Base-by-base conservation (phyloP, 1,140 invertebrate genomes). In the Paralvinella palmiformis region DNA sequence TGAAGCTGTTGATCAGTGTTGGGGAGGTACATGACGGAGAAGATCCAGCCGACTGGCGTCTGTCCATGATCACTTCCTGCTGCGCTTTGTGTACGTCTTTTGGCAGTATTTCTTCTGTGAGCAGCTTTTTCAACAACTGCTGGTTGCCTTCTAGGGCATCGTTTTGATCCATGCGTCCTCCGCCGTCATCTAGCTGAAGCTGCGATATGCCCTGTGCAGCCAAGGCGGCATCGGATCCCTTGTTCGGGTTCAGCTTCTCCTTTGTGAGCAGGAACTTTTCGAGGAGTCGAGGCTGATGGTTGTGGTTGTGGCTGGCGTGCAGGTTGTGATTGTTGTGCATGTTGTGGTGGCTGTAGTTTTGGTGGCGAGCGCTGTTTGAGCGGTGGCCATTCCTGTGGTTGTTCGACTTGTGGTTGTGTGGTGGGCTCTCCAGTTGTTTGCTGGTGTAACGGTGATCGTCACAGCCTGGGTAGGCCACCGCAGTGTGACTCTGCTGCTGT, bases 181-280 rank as follows among this genome's bases (percentile, higher is more conserved):
- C 33, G 55, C 29, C 2, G 24, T 24, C 50, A 10, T 57, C 55
- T 32, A 57, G 5, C 27, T 57, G 55, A 13, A 13, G 37, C 37
- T 41, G 37, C 17, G 27, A 36, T 20, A 57, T 57, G 20, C 55
- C 55, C 55, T 57, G 27, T 20, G 27, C 55, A 4, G 55, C 55
- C 3, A 57, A 27, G 4, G 35, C 55, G 1, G 27, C 35, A 6
- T 57, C 55, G n/a, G 27, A 32, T 27, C 55, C 55, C 29, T 57
- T 36, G 33, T 57, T 57, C n/a, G 55, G 55, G 55, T 57, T 57
- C 55, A 57, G 27, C 27, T 24, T 27, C 55, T 57, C 33, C 29
- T 31, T 57, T 10, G 27, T 31, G 27, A 36, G 27, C 29, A 57
- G 55, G 27, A 57, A 36, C 29, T 31, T 24, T 36, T 57, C 27